These are phyloP conservation scores for Enoplolaimus lenunculus DNA, from an alignment of 2,888 invertebrate genomes.

Conservation along the genomic window DNA sequence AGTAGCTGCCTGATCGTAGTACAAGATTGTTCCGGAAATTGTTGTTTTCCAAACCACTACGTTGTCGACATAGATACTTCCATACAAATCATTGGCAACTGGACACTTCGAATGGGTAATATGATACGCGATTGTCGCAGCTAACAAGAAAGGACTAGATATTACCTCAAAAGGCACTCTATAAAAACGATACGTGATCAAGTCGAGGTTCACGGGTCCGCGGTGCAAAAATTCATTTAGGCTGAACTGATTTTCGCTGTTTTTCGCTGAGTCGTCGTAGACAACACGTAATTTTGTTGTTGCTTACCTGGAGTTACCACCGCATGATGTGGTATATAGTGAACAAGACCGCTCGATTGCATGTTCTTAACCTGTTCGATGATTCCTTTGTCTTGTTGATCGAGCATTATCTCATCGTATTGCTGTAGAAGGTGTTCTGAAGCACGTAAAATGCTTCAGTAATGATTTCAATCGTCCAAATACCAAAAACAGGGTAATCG, in stretches of 20 bases:
- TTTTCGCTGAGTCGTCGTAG: constrained; percentile 27
- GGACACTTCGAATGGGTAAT: not conserved
- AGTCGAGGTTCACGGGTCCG: constrained; percentile 23
- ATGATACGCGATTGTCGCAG: not conserved
- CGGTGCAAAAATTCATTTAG: constrained; percentile 25
- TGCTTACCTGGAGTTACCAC: constrained; percentile 21
- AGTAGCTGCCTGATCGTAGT: constrained; percentile 21
- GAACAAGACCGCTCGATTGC: not conserved
- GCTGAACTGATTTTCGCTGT: not conserved
- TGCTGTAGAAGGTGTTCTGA: too few species aligned
- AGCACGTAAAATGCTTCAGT: too few species aligned
- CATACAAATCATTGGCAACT: constrained; percentile 5
- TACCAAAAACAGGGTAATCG: not conserved
- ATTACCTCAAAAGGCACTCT: constrained; percentile 25
- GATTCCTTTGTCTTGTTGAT: constrained; percentile 18
- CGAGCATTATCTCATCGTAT: not conserved
- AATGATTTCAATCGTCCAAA: constrained; percentile 2
- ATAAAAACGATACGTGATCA: constrained; percentile 21
- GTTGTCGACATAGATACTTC: constrained; percentile 26
- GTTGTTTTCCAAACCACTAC: not conserved
- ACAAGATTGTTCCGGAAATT: constrained; percentile 15
- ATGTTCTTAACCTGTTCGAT: constrained; percentile 13
- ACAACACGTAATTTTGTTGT: constrained; percentile 30
- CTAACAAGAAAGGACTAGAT: constrained; percentile 22
- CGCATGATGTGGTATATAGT: constrained; percentile 26